phyloP scores from a whole-genome alignment of 2,113 vertebrate genomes.

The Rhinoderma darwinii region DNA sequence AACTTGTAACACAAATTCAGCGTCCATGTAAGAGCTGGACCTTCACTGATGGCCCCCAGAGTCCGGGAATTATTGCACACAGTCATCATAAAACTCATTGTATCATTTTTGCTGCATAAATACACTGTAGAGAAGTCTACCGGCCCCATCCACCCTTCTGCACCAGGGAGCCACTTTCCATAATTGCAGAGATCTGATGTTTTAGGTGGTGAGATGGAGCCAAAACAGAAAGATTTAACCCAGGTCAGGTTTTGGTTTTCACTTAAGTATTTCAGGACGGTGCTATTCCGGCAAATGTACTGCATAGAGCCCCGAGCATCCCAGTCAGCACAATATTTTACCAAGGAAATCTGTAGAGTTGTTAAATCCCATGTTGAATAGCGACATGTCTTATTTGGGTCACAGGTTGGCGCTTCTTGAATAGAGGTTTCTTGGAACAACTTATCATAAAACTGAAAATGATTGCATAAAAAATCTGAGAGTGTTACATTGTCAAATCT shows the following conservation, averaged over 20 bases:
- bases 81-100: not conserved
- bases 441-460: constrained; percentile 68
- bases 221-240: constrained; percentile 69
- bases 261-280: constrained; percentile 65
- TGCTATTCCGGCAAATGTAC: constrained; percentile 70
- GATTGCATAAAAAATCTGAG: constrained; percentile 68
- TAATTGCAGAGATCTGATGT: constrained; percentile 33
- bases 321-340: constrained; percentile 69
- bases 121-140: constrained; percentile 12
- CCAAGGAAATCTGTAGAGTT: constrained; percentile 57
- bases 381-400: constrained; percentile 20
- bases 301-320: constrained; percentile 68
- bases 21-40: constrained; percentile 17
- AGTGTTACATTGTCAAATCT: constrained; percentile 66
- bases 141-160: not conserved
- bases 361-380: constrained; percentile 71
- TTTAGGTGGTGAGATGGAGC: not conserved
- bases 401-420: constrained; percentile 70
- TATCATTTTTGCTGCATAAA: constrained; percentile 39
- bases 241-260: constrained; percentile 64
- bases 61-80: constrained; percentile 35
- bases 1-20: constrained; percentile 29
- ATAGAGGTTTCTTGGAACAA: constrained; percentile 68
- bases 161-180: not conserved
- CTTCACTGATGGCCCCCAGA: constrained; percentile 8